phyloP scores from a whole-genome alignment of 2,113 vertebrate genomes.

The Murina feae region DNA sequence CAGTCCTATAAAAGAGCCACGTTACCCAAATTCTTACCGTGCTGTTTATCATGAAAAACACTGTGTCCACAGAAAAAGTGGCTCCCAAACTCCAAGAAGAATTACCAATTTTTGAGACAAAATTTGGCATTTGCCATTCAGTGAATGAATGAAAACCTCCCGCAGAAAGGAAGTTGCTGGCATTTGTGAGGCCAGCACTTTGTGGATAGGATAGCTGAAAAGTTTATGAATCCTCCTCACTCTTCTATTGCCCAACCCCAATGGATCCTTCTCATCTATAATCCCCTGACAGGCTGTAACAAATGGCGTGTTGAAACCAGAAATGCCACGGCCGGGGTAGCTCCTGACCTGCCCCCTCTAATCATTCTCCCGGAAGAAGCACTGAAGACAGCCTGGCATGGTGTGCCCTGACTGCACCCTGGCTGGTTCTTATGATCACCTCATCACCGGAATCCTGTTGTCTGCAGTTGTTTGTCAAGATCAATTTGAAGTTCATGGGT shows the following conservation, averaged over 20 bases:
- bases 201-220: not conserved
- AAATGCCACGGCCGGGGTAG: not conserved
- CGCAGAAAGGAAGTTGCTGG: not conserved
- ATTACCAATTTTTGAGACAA: not conserved
- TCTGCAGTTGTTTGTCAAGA: slow-evolving; percentile 16
- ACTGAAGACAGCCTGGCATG: not conserved
- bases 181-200: not conserved
- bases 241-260: not conserved
- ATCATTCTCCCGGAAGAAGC: not conserved
- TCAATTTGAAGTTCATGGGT: not conserved
- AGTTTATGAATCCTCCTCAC: not conserved
- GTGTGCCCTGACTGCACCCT: not conserved
- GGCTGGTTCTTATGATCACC: not conserved
- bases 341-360: not conserved
- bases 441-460: not conserved
- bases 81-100: not conserved
- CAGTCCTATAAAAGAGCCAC: not conserved
- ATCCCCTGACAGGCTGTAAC: not conserved
- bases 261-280: not conserved
- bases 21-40: not conserved
- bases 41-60: not conserved
- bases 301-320: not conserved
- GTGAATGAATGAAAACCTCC: not conserved
- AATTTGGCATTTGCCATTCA: not conserved
- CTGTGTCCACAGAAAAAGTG: not conserved